Evolutionary conservation across 30 jellyfish, hydroid and myxozoan genomes (phyloP), one percentile per base, ranked within the genome.

Genomic region (Cassiopea andromeda): DNA sequence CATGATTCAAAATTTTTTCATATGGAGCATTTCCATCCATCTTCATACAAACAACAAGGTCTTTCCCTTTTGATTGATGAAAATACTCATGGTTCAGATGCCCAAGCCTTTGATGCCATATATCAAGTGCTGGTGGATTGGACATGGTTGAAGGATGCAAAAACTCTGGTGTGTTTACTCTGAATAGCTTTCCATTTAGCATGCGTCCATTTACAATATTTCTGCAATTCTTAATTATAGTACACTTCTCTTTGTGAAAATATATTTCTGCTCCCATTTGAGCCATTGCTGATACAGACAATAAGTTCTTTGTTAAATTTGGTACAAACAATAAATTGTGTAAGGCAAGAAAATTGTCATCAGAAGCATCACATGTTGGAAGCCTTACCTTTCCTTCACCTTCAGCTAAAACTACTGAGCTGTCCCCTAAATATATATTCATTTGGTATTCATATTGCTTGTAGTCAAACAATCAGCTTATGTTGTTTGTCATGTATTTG

Each of bases 321-420:
- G 94, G 85, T 48, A 87, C 85, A 77, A 77, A 87, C 90, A 85
- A 73, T 70, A 83, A 84, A 47, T 83, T 73, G 70, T 75, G 87
- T 85, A 73, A 85, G 82, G 81, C 77, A 60, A 85, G 88, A 64
- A 58, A 72, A 74, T 46, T 60, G 58, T 71, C 87, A 73, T 85
- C 82, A 46, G 81, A 57, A 48, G 88, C 93, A 83, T 83, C 75
- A 83, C 84, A 83, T 83, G 91, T 83, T 43, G 94, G 94, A 75
- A 75, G 76, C 77, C 84, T 75, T 87, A 77, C 89, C 44, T 75
- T 77, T 77, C 94, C 89, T 77, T 87, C 94, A 59, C 94, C 94
- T 59, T 59, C 83, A 44, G 89, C 94, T 69, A 75, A 16, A 44
- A 75, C 77, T 46, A 67, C 73, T 66, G 89, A 74, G 84, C 85